Conservation (phyloP, 2,888 invertebrate genomes). For the Tetragonisca angustula region DNA sequence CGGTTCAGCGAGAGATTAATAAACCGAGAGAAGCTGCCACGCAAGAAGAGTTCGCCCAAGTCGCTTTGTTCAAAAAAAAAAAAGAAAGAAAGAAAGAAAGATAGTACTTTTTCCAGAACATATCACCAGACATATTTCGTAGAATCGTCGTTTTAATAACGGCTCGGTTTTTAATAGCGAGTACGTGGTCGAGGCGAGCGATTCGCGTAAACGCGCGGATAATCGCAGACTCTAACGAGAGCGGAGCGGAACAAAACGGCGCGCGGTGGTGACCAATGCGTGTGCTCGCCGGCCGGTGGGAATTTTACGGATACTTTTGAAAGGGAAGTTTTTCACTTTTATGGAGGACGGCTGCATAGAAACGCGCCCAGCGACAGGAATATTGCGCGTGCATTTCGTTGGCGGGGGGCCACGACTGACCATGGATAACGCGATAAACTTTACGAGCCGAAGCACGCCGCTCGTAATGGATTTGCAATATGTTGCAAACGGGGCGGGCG, state of each 20-base stretch:
- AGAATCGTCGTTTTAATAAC: neutral
- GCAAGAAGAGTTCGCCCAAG: neutral
- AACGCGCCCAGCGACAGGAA: constrained; percentile 66
- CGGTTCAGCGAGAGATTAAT: neutral
- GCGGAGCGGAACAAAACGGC: neutral
- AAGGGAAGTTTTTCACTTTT: constrained; percentile 68
- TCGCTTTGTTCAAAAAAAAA: neutral
- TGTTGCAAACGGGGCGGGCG: constrained; percentile 63
- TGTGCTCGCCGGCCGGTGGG: constrained; percentile 12
- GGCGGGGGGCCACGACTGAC: constrained; percentile 66
- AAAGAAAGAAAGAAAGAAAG: neutral
- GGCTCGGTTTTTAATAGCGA: neutral
- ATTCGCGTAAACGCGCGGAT: constrained; percentile 7
- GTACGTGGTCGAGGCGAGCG: neutral
- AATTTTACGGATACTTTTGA: constrained; percentile 60
- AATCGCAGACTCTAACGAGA: constrained; percentile 10
- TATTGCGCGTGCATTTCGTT: constrained; percentile 67
- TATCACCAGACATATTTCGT: neutral
- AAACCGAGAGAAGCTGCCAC: no score
- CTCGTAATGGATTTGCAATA: constrained; percentile 75
- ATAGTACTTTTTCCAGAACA: neutral
- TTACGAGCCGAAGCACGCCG: constrained; percentile 68
- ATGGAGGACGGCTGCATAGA: constrained; percentile 64
- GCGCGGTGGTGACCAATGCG: neutral
- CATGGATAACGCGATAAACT: constrained; percentile 72